phyloP scores from a whole-genome alignment of 1,140 invertebrate species.

The Pseudomyrmex pallidus region DNA sequence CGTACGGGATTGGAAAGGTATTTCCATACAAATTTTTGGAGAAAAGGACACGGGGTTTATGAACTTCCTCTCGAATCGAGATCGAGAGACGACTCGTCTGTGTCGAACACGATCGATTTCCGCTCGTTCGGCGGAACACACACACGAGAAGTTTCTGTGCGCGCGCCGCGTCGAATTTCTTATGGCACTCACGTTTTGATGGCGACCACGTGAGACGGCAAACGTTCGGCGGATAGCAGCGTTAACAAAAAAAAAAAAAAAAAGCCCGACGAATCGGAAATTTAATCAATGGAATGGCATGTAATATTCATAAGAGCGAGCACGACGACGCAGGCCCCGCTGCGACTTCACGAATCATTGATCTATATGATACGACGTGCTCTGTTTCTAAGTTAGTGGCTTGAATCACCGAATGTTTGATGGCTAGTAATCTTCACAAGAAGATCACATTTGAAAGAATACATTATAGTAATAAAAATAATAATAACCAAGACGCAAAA shows the following conservation, averaged over 20 bases:
- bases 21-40: too few species aligned
- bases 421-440: too few species aligned
- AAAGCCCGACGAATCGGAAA: constrained; percentile 9
- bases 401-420: too few species aligned
- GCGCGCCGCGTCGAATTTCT: constrained; percentile 7
- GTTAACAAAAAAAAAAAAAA: constrained; percentile 45
- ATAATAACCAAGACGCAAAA: too few species aligned
- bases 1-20: too few species aligned
- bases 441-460: too few species aligned
- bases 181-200: constrained; percentile 65
- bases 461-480: too few species aligned
- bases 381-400: constrained; percentile 6
- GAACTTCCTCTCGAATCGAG: not conserved
- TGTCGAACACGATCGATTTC: not conserved
- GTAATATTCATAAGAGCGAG: constrained; percentile 25
- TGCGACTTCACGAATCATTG: not conserved
- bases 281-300: constrained; percentile 44
- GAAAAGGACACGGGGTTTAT: too few species aligned
- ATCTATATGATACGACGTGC: not conserved
- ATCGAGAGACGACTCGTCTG: not conserved
- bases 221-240: constrained; percentile 24
- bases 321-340: too few species aligned
- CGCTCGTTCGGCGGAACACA: not conserved
- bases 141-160: constrained; percentile 18
- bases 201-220: constrained; percentile 47